Conservation (phyloP, 2,888 invertebrate genomes). For the Elegia similella region DNA sequence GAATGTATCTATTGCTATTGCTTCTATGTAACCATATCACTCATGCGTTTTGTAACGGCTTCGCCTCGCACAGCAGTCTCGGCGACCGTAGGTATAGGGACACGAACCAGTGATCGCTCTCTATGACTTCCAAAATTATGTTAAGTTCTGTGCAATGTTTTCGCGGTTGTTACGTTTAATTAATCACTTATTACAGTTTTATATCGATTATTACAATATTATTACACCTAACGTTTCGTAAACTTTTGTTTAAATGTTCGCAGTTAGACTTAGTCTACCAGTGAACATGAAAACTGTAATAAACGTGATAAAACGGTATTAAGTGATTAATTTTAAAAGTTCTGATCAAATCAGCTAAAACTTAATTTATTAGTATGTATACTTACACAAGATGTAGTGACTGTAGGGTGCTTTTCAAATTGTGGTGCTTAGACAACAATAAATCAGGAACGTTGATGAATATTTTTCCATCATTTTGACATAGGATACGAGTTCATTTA, state of each 20-base stretch:
- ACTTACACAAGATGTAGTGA: conserved; percentile 12
- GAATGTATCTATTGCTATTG: conserved; percentile 44
- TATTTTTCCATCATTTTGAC: conserved; percentile 5
- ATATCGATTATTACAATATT: too few species aligned
- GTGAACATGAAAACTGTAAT: too few species aligned
- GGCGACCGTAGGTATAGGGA: background rate
- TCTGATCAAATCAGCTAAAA: background rate
- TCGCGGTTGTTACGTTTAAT: too few species aligned
- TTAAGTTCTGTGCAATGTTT: too few species aligned
- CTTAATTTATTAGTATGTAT: background rate
- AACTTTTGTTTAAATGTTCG: too few species aligned
- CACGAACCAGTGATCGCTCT: conserved; percentile 6
- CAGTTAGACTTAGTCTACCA: too few species aligned
- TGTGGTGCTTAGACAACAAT: conserved; percentile 8
- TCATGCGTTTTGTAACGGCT: conserved; percentile 27
- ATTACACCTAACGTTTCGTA: too few species aligned
- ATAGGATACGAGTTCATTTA: too few species aligned
- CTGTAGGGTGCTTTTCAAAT: conserved; percentile 7
- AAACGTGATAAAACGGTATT: too few species aligned
- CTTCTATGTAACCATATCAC: conserved; percentile 48
- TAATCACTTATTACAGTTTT: too few species aligned
- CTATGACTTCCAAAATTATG: background rate
- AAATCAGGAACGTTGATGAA: conserved; percentile 14
- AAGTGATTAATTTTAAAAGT: too few species aligned
- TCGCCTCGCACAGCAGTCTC: background rate